Conservation (phyloP, 2,888 invertebrate species). For the Xanthorhoe designata region DNA sequence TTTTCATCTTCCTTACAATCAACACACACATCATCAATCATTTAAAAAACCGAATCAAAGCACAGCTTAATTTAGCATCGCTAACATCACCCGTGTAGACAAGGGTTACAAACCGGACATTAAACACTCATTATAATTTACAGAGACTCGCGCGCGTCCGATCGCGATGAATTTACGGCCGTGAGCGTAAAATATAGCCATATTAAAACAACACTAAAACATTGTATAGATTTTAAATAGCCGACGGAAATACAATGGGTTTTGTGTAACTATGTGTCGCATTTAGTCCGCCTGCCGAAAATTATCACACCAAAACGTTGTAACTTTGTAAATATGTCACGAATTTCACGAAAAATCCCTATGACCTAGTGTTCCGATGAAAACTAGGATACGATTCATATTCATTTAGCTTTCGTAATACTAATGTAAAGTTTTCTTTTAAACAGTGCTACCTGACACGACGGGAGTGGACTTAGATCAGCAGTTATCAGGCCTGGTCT, state of each 20-base stretch:
- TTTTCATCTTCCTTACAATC: background rate
- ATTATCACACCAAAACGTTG: background rate
- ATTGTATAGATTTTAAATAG: conserved; percentile 35
- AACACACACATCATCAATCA: conserved; percentile 27
- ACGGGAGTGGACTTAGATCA: conserved; percentile 91
- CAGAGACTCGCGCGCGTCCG: conserved; percentile 70
- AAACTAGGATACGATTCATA: background rate
- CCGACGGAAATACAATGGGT: conserved; percentile 29
- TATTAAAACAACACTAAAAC: conserved; percentile 67
- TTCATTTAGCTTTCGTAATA: background rate
- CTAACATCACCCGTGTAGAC: conserved; percentile 45
- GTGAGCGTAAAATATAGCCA: conserved; percentile 72
- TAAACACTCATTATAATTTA: conserved; percentile 83
- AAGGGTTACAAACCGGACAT: conserved; percentile 56
- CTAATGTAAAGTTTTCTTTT: conserved; percentile 42
- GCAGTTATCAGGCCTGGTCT: conserved; percentile 88
- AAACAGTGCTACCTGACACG: conserved; percentile 91
- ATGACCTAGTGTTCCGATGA: background rate
- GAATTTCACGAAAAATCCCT: background rate
- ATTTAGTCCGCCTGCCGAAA: background rate
- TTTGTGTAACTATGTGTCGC: conserved; percentile 8
- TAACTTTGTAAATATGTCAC: too few species aligned
- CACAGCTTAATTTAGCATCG: conserved; percentile 32
- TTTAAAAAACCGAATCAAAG: conserved; percentile 14
- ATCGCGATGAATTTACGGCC: conserved; percentile 78